Evolutionary conservation across 2,888 invertebrate genomes (phyloP).

Genomic region (Iphiclides podalirius): DNA sequence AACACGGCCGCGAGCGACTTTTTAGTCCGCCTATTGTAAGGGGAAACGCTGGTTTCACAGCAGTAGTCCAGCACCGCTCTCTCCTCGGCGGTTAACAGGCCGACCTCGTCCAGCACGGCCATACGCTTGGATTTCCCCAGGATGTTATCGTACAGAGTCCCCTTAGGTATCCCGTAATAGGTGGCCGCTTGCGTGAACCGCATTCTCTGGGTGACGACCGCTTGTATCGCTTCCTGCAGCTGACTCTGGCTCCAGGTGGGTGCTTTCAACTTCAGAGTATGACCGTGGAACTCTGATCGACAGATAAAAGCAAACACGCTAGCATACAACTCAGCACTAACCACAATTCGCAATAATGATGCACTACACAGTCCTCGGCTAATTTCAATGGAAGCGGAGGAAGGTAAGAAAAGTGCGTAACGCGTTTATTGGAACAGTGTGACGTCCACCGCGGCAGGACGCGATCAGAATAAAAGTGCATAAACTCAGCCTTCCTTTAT

Average conservation of each 20-base stretch:
- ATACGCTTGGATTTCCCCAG: conserved; percentile 88
- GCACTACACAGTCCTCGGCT: conserved; percentile 30
- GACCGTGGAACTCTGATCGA: conserved; percentile 76
- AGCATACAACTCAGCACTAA: conserved; percentile 27
- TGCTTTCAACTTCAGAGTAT: conserved; percentile 85
- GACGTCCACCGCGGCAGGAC: no score
- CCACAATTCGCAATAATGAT: conserved; percentile 34
- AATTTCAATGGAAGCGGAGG: no score
- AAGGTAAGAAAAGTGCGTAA: no score
- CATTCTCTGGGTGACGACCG: conserved; percentile 87
- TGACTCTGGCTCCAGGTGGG: conserved; percentile 87
- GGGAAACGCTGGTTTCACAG: conserved; percentile 85
- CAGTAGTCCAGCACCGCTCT: conserved; percentile 85
- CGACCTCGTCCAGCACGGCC: conserved; percentile 86
- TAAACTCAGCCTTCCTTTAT: no score
- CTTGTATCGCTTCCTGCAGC: conserved; percentile 87
- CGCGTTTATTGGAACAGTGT: no score
- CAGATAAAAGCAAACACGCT: conserved; percentile 49
- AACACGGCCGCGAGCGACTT: conserved; percentile 83
- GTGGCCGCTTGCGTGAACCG: conserved; percentile 88
- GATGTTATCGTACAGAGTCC: conserved; percentile 88
- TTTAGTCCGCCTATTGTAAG: conserved; percentile 85
- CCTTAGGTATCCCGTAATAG: conserved; percentile 86
- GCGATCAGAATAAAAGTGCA: no score
- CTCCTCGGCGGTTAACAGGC: conserved; percentile 81